A percentile compares a stretch with the other conserved stretches of the same genome.
Evolutionary conservation across 2,888 invertebrate species (phyloP).

Genomic region (Drosophila engyochracea): DNA sequence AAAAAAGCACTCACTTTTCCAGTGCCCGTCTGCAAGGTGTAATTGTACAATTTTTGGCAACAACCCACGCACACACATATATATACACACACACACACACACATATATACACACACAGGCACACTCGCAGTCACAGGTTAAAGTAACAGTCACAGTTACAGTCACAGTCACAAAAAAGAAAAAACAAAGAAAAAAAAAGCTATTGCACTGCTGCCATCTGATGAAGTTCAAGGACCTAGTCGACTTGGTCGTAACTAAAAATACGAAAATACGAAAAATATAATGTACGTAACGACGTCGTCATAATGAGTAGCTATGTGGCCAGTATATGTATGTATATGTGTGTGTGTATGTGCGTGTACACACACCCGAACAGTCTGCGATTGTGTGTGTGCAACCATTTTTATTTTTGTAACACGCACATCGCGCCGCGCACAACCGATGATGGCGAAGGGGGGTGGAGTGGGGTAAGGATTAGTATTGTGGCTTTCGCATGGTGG

Average conservation of each 20-base stretch:
- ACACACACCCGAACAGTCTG: conserved; percentile 31
- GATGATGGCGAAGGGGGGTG: background rate
- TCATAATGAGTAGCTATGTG: conserved; percentile 71
- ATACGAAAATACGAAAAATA: conserved; percentile 32
- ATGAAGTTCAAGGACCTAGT: conserved; percentile 67
- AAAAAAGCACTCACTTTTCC: background rate
- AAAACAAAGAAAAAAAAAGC: background rate
- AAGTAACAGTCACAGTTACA: conserved; percentile 8
- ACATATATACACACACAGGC: background rate
- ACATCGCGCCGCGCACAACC: conserved; percentile 25
- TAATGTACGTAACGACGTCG: conserved; percentile 62
- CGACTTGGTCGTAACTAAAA: conserved; percentile 54
- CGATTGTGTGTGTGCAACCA: conserved; percentile 44
- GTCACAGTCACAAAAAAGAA: conserved; percentile 3
- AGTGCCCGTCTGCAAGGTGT: conserved; percentile 1
- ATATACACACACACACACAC: background rate
- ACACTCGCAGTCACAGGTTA: conserved; percentile 8
- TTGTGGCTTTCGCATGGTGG: conserved; percentile 25
- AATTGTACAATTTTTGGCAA: background rate
- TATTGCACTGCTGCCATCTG: conserved; percentile 14
- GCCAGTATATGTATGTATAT: conserved; percentile 18
- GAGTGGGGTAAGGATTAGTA: conserved; percentile 19
- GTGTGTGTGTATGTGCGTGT: conserved; percentile 2
- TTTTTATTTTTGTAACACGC: conserved; percentile 74
- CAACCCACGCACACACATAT: no score